Conservation (phyloP, 1,140 invertebrate genomes). For the Daktulosphaira vitifoliae region DNA sequence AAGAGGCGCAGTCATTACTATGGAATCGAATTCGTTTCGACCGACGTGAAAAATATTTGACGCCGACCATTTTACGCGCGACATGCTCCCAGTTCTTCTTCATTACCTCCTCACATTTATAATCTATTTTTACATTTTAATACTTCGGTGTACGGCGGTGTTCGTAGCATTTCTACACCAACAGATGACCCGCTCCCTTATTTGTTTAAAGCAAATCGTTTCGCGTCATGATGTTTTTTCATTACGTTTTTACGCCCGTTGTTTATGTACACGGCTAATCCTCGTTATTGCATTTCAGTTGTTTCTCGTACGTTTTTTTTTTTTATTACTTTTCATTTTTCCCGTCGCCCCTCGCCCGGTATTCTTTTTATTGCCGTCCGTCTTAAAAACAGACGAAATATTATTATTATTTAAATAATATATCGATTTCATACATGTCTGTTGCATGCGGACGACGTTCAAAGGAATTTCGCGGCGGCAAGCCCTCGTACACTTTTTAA, state of each 20-base stretch:
- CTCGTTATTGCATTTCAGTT: constrained; percentile 21
- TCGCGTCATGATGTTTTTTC: neutral
- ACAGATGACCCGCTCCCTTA: neutral
- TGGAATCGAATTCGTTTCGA: too few relatives aligned
- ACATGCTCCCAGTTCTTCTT: too few relatives aligned
- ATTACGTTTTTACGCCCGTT: constrained; percentile 7
- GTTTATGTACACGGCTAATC: constrained; percentile 13
- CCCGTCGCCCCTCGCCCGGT: too few relatives aligned
- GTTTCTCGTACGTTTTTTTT: neutral
- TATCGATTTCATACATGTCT: neutral
- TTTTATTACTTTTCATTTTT: too few relatives aligned
- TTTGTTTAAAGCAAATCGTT: constrained; percentile 4
- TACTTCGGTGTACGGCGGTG: too few relatives aligned
- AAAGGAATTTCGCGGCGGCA: constrained; percentile 15
- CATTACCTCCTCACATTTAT: too few relatives aligned
- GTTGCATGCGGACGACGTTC: neutral
- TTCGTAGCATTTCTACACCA: too few relatives aligned
- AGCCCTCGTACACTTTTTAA: constrained; percentile 1
- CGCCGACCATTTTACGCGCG: too few relatives aligned
- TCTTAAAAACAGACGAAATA: constrained; percentile 3
- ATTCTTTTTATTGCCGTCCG: too few relatives aligned
- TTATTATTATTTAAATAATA: neutral
- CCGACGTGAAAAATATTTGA: too few relatives aligned
- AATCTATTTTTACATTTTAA: too few relatives aligned
- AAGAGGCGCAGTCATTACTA: too few relatives aligned